These are phyloP conservation scores for Rutilus rutilus DNA, from an alignment of 2,113 vertebrate genomes.

Conservation along the genomic window DNA sequence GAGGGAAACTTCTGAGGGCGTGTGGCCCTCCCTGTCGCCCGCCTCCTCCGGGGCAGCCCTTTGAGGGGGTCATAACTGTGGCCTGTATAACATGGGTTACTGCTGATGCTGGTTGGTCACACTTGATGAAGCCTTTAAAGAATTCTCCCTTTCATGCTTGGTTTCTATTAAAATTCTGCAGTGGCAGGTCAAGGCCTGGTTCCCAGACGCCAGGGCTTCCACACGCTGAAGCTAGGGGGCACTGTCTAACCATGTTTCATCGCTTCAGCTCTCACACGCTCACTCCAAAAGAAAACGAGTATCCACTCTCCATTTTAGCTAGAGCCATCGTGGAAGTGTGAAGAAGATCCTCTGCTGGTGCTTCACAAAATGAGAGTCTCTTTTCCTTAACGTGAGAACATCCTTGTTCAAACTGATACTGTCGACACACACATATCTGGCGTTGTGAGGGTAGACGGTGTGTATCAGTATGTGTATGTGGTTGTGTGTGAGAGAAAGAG, in stretches of 20 bases:
- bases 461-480: not conserved
- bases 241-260: constrained; percentile 81
- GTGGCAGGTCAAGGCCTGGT: constrained; percentile 67
- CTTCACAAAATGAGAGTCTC: constrained; percentile 73
- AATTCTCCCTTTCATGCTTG: constrained; percentile 81
- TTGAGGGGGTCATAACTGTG: constrained; percentile 91
- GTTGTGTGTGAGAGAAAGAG: not conserved
- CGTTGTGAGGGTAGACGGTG: not conserved
- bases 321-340: constrained; percentile 53
- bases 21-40: constrained; percentile 84
- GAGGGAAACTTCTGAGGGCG: constrained; percentile 95
- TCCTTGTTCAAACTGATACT: not conserved
- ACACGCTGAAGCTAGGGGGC: constrained; percentile 88
- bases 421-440: no score
- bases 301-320: constrained; percentile 75
- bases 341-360: constrained; percentile 30
- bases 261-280: not conserved
- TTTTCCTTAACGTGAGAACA: constrained; percentile 32
- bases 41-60: constrained; percentile 86
- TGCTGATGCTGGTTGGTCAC: constrained; percentile 86
- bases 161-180: constrained; percentile 82
- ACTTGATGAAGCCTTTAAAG: constrained; percentile 92
- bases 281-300: constrained; percentile 23
- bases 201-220: constrained; percentile 54
- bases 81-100: constrained; percentile 95